Evolutionary conservation across 2,888 invertebrate species (phyloP).

Genomic region (Caenorhabditis wallacei): DNA sequence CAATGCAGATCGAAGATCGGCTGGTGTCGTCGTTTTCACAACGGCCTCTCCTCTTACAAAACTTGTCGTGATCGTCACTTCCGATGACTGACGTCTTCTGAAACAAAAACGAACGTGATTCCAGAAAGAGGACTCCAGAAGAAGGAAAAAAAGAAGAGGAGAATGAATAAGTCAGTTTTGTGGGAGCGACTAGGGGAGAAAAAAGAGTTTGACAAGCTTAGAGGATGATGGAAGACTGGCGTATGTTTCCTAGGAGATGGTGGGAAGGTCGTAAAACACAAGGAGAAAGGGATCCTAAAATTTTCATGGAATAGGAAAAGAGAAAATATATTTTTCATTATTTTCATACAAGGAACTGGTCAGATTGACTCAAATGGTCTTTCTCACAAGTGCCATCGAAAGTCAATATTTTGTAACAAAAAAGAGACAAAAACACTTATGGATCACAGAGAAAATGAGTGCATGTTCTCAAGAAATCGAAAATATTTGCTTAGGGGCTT

Average conservation of each 20-base stretch:
- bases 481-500: conserved; percentile 51
- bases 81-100: conserved; percentile 47
- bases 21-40: conserved; percentile 16
- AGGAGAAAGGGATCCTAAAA: not conserved
- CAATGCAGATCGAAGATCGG: conserved; percentile 42
- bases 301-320: too few relatives aligned
- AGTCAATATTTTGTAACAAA: conserved; percentile 31
- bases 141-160: not conserved
- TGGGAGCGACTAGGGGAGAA: not conserved
- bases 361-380: too few relatives aligned
- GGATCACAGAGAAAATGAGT: conserved; percentile 32
- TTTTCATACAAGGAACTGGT: too few relatives aligned
- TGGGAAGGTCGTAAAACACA: conserved; percentile 24
- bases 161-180: conserved; percentile 28
- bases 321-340: too few relatives aligned
- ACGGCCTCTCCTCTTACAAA: not conserved
- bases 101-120: conserved; percentile 39
- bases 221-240: not conserved
- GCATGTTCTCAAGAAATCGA: conserved; percentile 24
- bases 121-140: not conserved
- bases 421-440: conserved; percentile 28
- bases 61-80: conserved; percentile 39
- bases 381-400: not conserved
- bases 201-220: not conserved
- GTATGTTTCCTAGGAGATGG: conserved; percentile 25